phyloP scores from a whole-genome alignment of 1,140 invertebrate genomes.

The Sarcophaga peregrina region DNA sequence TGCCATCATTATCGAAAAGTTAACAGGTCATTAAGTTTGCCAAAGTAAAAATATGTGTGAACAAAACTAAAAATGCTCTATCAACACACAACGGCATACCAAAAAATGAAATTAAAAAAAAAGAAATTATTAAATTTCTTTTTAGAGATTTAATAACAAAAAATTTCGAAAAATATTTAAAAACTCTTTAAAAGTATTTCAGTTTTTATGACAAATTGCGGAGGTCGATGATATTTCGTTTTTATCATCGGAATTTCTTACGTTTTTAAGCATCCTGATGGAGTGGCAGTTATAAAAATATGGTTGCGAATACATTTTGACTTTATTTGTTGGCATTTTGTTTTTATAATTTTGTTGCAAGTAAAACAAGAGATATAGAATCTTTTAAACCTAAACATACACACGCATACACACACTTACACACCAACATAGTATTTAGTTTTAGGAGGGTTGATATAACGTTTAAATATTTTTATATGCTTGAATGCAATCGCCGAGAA shows the following conservation, averaged over 20 bases:
- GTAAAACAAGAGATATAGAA: neutral
- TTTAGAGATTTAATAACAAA: no score
- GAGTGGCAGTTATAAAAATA: conserved; percentile 37
- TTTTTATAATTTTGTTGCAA: conserved; percentile 10
- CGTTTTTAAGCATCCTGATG: neutral
- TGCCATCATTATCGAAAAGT: conserved; percentile 38
- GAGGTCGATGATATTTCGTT: no score
- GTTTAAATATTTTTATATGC: conserved; percentile 38
- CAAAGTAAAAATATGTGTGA: conserved; percentile 20
- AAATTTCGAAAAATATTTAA: no score
- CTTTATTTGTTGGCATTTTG: conserved; percentile 28
- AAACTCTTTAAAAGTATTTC: no score
- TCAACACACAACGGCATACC: neutral
- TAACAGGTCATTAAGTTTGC: conserved; percentile 40
- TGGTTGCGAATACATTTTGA: neutral
- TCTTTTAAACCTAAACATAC: neutral
- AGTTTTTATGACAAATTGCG: no score
- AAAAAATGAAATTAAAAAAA: no score
- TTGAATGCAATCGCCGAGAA: conserved; percentile 28
- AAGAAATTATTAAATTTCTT: no score
- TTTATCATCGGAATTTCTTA: neutral
- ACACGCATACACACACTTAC: neutral
- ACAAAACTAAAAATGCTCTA: conserved; percentile 12
- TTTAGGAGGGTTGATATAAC: neutral
- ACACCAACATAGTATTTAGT: neutral